Evolutionary conservation across 2,113 vertebrate species (phyloP).

Genomic region (Orycteropus afer): DNA sequence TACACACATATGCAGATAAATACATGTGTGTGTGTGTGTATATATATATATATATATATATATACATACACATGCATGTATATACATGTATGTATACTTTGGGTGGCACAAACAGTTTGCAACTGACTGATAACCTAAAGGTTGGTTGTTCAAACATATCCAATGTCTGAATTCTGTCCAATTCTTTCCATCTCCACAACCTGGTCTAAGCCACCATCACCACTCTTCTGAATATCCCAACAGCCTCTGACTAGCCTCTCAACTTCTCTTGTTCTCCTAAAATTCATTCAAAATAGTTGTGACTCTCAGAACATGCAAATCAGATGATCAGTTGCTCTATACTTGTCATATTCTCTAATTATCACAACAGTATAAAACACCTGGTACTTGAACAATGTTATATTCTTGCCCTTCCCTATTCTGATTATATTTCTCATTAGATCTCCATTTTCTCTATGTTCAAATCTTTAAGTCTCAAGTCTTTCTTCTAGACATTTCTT

Average conservation of each 20-base stretch:
- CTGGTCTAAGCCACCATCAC: not conserved
- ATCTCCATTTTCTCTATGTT: not conserved
- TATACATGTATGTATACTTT: no score
- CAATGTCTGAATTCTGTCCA: not conserved
- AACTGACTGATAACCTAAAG: no score
- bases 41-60: not conserved
- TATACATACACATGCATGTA: no score
- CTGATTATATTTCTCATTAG: not conserved
- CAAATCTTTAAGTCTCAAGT: not conserved
- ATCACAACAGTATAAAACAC: not conserved
- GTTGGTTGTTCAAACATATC: no score
- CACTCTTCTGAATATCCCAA: not conserved
- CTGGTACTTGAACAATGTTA: not conserved
- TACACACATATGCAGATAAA: no score
- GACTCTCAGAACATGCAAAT: not conserved
- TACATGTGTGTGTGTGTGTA: not conserved
- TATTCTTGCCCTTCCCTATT: not conserved
- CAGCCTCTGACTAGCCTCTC: not conserved
- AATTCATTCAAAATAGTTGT: not conserved
- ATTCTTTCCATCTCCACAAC: not conserved
- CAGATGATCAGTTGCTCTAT: not conserved
- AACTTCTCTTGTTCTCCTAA: not conserved
- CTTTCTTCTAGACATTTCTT: not conserved
- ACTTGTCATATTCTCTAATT: not conserved
- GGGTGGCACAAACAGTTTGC: no score